phyloP scores from a whole-genome alignment of 2,888 invertebrate genomes.

The Drosophila lutescens region DNA sequence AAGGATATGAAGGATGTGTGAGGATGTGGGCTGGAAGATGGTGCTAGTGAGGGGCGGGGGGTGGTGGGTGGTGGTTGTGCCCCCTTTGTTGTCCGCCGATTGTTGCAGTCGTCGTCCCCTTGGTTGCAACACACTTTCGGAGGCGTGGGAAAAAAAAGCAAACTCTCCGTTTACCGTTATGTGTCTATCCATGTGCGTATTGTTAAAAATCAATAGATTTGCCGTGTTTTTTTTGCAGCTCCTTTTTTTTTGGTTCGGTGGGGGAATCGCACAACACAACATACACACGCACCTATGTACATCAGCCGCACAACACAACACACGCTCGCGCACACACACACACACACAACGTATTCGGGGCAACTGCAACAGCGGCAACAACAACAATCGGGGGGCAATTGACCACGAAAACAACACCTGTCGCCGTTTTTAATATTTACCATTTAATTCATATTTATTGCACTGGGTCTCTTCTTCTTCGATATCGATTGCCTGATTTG shows the following conservation, averaged over 20 bases:
- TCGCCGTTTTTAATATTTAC: slow-evolving; percentile 26
- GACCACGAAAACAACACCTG: slow-evolving; percentile 23
- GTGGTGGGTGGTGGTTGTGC: neutral
- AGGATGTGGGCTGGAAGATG: neutral
- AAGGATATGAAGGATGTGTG: neutral
- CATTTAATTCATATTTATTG: slow-evolving; percentile 39
- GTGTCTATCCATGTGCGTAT: slow-evolving; percentile 47
- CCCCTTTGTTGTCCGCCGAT: slow-evolving; percentile 29
- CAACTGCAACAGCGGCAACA: neutral
- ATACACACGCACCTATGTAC: neutral
- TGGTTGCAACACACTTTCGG: neutral
- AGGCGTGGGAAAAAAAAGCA: slow-evolving; percentile 19
- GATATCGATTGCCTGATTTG: too few species aligned
- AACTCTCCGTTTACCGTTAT: slow-evolving; percentile 9
- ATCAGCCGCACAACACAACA: slow-evolving; percentile 3
- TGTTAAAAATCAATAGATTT: slow-evolving; percentile 73
- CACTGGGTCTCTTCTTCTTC: neutral
- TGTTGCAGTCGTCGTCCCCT: slow-evolving; percentile 7
- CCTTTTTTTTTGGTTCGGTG: slow-evolving; percentile 11
- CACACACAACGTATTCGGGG: slow-evolving; percentile 8
- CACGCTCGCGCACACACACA: slow-evolving; percentile 12
- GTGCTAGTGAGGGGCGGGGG: neutral
- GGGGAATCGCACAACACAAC: slow-evolving; percentile 15
- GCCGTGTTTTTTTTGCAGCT: slow-evolving; percentile 42
- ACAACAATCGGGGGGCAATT: neutral